Conservation (phyloP, 2,797 vertebrate species). For the Eupleurogrammus muticus region DNA sequence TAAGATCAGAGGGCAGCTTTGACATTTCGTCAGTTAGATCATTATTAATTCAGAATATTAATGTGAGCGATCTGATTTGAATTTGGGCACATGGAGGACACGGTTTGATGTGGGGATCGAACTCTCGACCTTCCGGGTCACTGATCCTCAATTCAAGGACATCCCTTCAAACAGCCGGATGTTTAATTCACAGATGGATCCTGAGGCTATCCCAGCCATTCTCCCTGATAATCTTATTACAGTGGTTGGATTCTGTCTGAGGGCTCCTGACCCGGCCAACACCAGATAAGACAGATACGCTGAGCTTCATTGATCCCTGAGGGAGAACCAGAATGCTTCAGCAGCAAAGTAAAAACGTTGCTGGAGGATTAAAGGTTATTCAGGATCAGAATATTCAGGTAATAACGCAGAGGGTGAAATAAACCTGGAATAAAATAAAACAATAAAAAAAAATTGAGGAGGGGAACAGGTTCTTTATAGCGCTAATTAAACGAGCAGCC, state of each 20-base stretch:
- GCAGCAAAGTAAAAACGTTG: constrained; percentile 32
- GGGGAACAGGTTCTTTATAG: constrained; percentile 36
- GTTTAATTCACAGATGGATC: constrained; percentile 30
- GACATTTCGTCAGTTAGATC: constrained; percentile 57
- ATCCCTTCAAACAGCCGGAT: background rate
- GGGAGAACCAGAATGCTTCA: constrained; percentile 3
- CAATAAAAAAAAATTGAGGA: constrained; percentile 42
- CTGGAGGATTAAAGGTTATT: constrained; percentile 7
- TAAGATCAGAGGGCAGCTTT: constrained; percentile 1
- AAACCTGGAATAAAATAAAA: constrained; percentile 53
- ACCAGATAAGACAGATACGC: constrained; percentile 29
- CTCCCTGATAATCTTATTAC: constrained; percentile 37
- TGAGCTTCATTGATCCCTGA: constrained; percentile 37
- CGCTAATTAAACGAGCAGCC: constrained; percentile 60
- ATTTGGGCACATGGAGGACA: background rate
- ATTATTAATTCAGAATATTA: constrained; percentile 38
- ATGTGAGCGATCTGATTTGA: constrained; percentile 16
- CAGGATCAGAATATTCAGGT: constrained; percentile 33
- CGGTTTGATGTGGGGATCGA: constrained; percentile 26
- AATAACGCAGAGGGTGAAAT: constrained; percentile 45
- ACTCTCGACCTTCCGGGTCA: constrained; percentile 15
- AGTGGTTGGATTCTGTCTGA: constrained; percentile 17
- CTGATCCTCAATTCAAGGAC: constrained; percentile 32
- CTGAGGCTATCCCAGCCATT: constrained; percentile 1
- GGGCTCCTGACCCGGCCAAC: constrained; percentile 29